Evolutionary conservation across 2,888 invertebrate species (phyloP).

Genomic region (Siphlonurus alternatus): DNA sequence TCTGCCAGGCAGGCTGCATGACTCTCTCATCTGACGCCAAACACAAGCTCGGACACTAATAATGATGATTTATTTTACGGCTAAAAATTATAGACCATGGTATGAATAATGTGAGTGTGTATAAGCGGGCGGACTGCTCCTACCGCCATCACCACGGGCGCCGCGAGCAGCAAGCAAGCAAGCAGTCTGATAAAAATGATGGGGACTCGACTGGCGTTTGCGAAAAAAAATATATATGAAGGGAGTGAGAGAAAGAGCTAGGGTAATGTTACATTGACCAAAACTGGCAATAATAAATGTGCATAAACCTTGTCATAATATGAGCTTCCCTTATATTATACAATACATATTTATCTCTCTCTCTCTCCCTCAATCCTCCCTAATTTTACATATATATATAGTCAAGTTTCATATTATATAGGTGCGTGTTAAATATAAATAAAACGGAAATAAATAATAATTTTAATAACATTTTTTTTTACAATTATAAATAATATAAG

Average conservation of each 20-base stretch:
- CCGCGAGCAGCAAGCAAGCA: not conserved
- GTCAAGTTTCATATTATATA: not conserved
- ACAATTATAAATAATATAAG: not conserved
- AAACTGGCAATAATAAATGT: not conserved
- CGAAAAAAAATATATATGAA: not conserved
- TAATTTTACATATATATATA: not conserved
- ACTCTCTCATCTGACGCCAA: conserved; percentile 2
- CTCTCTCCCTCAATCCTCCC: not conserved
- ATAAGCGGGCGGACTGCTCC: too few species aligned
- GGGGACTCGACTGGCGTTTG: not conserved
- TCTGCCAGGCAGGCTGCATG: too few species aligned
- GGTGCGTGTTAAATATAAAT: not conserved
- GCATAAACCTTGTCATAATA: not conserved
- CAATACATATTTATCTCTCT: not conserved
- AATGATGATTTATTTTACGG: conserved; percentile 41
- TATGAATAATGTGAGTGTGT: conserved; percentile 9
- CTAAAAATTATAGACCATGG: conserved; percentile 31
- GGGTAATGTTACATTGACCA: not conserved
- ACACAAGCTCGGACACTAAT: conserved; percentile 23
- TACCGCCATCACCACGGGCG: too few species aligned
- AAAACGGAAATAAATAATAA: not conserved
- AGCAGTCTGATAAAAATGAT: not conserved
- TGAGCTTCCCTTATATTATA: not conserved
- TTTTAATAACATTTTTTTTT: not conserved
- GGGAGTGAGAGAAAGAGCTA: not conserved